A percentile compares a stretch with the other conserved stretches of the same genome.
Evolutionary conservation across 2,888 invertebrate species (phyloP).

Genomic region (Macaria notata): DNA sequence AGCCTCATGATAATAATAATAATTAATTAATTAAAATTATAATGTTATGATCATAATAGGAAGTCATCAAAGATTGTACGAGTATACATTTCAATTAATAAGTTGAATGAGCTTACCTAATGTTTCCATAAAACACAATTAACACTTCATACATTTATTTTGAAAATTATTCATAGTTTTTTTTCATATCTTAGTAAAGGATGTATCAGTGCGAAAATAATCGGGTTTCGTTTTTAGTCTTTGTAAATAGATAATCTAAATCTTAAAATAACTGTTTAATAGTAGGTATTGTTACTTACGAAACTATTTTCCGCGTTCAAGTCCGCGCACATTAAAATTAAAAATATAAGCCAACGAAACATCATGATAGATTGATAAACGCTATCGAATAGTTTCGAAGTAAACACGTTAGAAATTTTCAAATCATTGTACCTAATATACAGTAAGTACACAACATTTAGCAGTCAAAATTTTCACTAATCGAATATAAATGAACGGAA

Average conservation of each 20-base stretch:
- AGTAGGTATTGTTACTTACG: conserved; percentile 16
- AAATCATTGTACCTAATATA: neutral
- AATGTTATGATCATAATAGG: too few relatives aligned
- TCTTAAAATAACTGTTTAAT: too few relatives aligned
- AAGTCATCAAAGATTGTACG: too few relatives aligned
- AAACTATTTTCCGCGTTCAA: conserved; percentile 11
- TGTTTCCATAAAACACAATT: too few relatives aligned
- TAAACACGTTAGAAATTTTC: neutral
- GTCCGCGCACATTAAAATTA: conserved; percentile 6
- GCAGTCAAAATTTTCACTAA: conserved; percentile 7
- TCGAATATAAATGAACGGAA: conserved; percentile 14
- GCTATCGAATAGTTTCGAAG: neutral
- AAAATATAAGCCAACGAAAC: conserved; percentile 8
- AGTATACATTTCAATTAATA: too few relatives aligned
- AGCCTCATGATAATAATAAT: conserved; percentile 4
- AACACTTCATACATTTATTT: too few relatives aligned
- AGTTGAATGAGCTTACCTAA: too few relatives aligned
- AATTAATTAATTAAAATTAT: neutral
- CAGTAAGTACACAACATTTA: neutral
- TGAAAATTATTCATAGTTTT: too few relatives aligned
- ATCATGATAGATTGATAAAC: conserved; percentile 3
- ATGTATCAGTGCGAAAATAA: too few relatives aligned
- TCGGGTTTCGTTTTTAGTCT: too few relatives aligned
- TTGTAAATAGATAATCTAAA: too few relatives aligned
- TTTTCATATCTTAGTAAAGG: too few relatives aligned